phyloP scores from a whole-genome alignment of 2,113 vertebrate species.

The Arothron firmamentum region DNA sequence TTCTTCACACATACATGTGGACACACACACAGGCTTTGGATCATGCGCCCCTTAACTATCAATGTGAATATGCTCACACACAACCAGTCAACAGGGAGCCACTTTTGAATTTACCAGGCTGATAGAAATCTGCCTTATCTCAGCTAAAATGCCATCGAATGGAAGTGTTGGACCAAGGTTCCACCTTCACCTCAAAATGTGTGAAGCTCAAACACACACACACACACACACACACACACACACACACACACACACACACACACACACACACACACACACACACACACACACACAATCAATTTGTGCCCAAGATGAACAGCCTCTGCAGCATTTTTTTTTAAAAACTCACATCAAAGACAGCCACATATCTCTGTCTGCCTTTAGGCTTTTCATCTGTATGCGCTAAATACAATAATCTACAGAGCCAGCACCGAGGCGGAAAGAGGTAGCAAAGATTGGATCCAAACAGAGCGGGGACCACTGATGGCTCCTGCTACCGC shows the following conservation, averaged over 20 bases:
- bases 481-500: constrained; percentile 15
- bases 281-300: constrained; percentile 7
- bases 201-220: too few species aligned
- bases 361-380: constrained; percentile 42
- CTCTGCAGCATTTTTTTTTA: constrained; percentile 51
- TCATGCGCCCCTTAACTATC: too few species aligned
- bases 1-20: too few species aligned
- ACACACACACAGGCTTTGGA: too few species aligned
- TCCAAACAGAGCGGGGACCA: constrained; percentile 37
- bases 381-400: constrained; percentile 43
- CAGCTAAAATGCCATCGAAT: too few species aligned
- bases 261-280: too few species aligned
- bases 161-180: too few species aligned
- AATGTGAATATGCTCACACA: too few species aligned
- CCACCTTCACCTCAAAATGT: too few species aligned
- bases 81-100: too few species aligned
- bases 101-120: too few species aligned
- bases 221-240: neutral
- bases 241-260: constrained; percentile 4
- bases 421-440: constrained; percentile 26
- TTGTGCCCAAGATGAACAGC: constrained; percentile 32
- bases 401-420: constrained; percentile 35
- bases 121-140: too few species aligned
- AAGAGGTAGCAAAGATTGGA: constrained; percentile 23
- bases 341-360: constrained; percentile 65